phyloP scores from a whole-genome alignment of 92 coral and sea anemone species.

The Actinernus sp. region DNA sequence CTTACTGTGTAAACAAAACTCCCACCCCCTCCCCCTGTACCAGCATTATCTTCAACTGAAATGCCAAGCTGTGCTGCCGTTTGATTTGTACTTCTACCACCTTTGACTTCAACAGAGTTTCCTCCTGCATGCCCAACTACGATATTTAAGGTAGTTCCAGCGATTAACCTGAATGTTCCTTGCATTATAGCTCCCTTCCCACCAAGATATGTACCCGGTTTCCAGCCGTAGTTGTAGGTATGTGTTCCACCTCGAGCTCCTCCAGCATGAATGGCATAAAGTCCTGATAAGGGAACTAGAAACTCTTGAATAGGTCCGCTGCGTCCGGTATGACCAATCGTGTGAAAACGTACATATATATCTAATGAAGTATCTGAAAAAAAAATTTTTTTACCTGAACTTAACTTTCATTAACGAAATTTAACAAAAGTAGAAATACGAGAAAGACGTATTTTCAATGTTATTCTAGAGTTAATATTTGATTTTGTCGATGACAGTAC shows the following conservation, averaged over 20 bases:
- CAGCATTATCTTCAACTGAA: constrained; percentile 72
- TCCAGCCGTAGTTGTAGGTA: constrained; percentile 41
- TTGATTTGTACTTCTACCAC: constrained; percentile 17
- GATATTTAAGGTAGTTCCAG: constrained; percentile 43
- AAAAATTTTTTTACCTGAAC: no score
- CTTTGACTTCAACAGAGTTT: constrained; percentile 61
- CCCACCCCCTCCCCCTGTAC: constrained; percentile 87
- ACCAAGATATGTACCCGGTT: constrained; percentile 69
- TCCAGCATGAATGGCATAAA: constrained; percentile 46
- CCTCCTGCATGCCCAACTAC: constrained; percentile 78
- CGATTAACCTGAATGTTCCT: constrained; percentile 24
- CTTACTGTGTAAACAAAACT: constrained; percentile 57
- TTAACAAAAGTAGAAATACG: no score
- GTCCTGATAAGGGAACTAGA: no score
- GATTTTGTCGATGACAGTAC: no score
- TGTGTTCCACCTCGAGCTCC: constrained; percentile 84
- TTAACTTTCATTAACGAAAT: no score
- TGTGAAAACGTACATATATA: no score
- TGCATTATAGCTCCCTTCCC: constrained; percentile 60
- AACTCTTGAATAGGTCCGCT: no score
- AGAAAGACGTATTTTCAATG: no score
- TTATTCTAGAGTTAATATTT: no score
- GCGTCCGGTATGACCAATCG: no score
- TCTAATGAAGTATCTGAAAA: no score
- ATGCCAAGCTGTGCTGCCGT: constrained; percentile 70